Evolutionary conservation across 2,113 vertebrate species (phyloP).

Genomic region (Microtus ochrogaster): DNA sequence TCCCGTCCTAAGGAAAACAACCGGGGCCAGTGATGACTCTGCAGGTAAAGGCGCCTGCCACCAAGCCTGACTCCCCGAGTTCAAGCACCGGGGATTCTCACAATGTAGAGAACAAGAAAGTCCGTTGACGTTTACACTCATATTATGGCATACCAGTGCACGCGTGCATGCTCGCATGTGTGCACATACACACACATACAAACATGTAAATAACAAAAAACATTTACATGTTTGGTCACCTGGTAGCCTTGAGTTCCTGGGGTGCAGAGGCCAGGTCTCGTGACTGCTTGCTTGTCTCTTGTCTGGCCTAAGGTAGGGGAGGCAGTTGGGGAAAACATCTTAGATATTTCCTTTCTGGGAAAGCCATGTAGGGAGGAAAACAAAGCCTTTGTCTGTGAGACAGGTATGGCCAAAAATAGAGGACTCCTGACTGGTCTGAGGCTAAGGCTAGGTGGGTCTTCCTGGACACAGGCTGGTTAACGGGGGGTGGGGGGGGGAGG

Average conservation of each 20-base stretch:
- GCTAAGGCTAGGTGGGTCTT: not conserved
- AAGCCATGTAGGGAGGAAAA: not conserved
- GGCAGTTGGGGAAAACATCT: not conserved
- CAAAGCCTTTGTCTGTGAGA: not conserved
- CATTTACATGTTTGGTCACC: not conserved
- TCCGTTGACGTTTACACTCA: not conserved
- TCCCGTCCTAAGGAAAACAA: not conserved
- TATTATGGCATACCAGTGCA: not conserved
- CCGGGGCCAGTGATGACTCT: not conserved
- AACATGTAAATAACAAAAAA: not conserved
- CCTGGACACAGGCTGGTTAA: not conserved
- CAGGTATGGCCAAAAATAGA: not conserved
- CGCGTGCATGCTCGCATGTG: fast-evolving
- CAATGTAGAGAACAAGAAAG: not conserved
- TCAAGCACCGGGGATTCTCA: not conserved
- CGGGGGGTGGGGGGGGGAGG: no score
- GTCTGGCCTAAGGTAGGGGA: not conserved
- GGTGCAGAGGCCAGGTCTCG: not conserved
- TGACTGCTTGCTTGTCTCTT: not conserved
- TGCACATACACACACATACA: not conserved
- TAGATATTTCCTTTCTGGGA: conserved; percentile 3
- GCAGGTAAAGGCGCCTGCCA: no score
- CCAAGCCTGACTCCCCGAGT: not conserved
- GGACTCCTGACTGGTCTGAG: not conserved
- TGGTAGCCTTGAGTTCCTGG: not conserved